Evolutionary conservation across 2,888 invertebrate genomes (phyloP).

Genomic region (Portevinia maculata): DNA sequence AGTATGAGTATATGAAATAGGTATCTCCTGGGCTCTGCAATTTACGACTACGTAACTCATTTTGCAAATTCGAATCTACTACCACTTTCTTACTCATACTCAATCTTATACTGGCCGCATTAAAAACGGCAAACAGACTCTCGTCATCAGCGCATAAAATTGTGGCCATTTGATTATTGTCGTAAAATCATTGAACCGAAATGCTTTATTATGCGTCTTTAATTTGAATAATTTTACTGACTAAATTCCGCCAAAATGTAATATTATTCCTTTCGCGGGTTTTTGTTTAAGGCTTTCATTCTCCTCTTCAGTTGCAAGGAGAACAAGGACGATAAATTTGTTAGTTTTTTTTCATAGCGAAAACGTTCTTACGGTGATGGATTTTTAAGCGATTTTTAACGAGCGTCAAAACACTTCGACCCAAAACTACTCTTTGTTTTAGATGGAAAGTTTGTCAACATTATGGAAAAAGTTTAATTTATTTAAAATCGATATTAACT

Average conservation of each 20-base stretch:
- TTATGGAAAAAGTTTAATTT: conserved; percentile 41
- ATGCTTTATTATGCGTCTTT: conserved; percentile 41
- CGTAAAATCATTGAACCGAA: conserved; percentile 57
- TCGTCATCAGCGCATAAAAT: conserved; percentile 4
- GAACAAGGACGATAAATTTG: conserved; percentile 33
- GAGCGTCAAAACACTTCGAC: conserved; percentile 31
- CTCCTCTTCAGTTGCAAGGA: conserved; percentile 8
- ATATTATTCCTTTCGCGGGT: conserved; percentile 20
- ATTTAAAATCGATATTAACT: conserved; percentile 30
- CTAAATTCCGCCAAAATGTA: conserved; percentile 26
- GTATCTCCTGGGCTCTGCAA: neutral
- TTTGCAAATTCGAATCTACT: conserved; percentile 25
- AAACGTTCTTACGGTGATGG: conserved; percentile 66
- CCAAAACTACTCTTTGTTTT: neutral
- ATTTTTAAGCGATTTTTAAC: conserved; percentile 73
- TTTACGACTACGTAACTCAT: conserved; percentile 1
- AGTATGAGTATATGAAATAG: neutral
- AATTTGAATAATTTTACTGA: conserved; percentile 48
- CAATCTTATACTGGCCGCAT: no score
- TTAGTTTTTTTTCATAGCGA: conserved; percentile 15
- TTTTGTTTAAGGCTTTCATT: conserved; percentile 32
- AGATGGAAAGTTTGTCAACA: conserved; percentile 43
- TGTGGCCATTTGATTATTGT: conserved; percentile 42
- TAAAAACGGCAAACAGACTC: neutral
- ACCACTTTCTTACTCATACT: no score